A percentile compares a stretch with the other conserved stretches of the same genome.
Evolutionary conservation across 2,888 invertebrate genomes (phyloP).

Genomic region (Anticlea derivata): DNA sequence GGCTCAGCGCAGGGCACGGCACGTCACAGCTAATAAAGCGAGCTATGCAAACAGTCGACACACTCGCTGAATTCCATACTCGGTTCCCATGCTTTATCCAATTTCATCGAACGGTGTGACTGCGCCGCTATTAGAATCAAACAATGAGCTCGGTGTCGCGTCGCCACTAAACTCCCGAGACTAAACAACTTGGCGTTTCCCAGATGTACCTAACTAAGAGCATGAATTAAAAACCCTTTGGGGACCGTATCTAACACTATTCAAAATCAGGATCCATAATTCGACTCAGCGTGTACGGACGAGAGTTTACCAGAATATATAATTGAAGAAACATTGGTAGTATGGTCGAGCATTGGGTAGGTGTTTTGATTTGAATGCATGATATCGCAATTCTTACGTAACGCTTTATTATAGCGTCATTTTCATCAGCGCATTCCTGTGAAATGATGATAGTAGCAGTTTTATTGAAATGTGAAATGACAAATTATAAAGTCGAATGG

Average conservation of each 20-base stretch:
- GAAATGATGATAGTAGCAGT: constrained; percentile 47
- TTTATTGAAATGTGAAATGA: constrained; percentile 16
- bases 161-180: constrained; percentile 62
- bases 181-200: constrained; percentile 65
- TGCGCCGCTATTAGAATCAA: constrained; percentile 67
- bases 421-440: constrained; percentile 63
- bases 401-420: constrained; percentile 38
- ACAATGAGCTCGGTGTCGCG: constrained; percentile 74
- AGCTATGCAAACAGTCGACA: constrained; percentile 77
- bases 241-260: neutral
- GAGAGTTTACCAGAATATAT: too few species aligned
- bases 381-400: constrained; percentile 61
- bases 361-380: constrained; percentile 60
- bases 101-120: constrained; percentile 75
- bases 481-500: constrained; percentile 9
- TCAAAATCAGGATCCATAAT: neutral
- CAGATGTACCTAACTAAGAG: constrained; percentile 54
- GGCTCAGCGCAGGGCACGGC: constrained; percentile 44
- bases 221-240: constrained; percentile 23
- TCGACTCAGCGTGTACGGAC: neutral
- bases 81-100: constrained; percentile 81
- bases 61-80: constrained; percentile 72
- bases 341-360: constrained; percentile 4
- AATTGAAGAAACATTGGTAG: neutral
- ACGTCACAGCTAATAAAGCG: constrained; percentile 79